A percentile compares a stretch with the other conserved stretches of the same genome.
These are phyloP conservation scores for Carollia perspicillata DNA, from an alignment of 2,113 vertebrate genomes.

Conservation along the genomic window DNA sequence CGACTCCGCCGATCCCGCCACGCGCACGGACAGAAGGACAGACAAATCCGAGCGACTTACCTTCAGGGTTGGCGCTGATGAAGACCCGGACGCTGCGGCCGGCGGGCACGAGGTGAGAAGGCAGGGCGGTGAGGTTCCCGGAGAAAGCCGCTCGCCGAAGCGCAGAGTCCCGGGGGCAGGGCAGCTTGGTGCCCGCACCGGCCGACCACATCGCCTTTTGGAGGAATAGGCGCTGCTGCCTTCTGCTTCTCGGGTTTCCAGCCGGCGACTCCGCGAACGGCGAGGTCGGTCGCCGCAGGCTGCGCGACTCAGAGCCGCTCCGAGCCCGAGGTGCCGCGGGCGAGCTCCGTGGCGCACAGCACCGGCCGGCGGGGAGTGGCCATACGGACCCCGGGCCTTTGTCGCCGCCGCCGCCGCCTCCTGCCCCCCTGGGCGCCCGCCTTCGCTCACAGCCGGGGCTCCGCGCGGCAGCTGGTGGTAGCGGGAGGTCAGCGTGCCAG, in stretches of 20 bases:
- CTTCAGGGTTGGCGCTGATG: slow-evolving; percentile 95
- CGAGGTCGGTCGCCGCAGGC: background rate
- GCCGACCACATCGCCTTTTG: slow-evolving; percentile 90
- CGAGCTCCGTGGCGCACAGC: slow-evolving; percentile 21
- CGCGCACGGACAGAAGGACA: background rate
- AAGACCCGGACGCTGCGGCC: slow-evolving; percentile 94
- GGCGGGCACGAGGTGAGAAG: slow-evolving; percentile 89
- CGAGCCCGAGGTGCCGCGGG: background rate
- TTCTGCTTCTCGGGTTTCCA: background rate
- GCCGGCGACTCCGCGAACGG: background rate
- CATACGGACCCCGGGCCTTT: slow-evolving; percentile 49
- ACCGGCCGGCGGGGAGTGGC: slow-evolving; percentile 25
- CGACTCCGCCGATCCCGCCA: fast-evolving
- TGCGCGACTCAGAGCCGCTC: slow-evolving; percentile 46
- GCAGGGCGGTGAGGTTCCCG: slow-evolving; percentile 91
- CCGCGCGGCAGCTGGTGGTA: background rate
- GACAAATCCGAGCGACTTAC: slow-evolving; percentile 75
- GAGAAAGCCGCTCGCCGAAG: slow-evolving; percentile 92
- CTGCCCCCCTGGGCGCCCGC: background rate
- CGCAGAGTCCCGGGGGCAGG: slow-evolving; percentile 92
- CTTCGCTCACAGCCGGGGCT: background rate
- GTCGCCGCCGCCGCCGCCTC: background rate
- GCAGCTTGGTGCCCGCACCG: slow-evolving; percentile 87
- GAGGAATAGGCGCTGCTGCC: background rate
- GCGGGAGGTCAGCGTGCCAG: slow-evolving; percentile 41